These are phyloP conservation scores for Vanacampus margaritifer DNA, from an alignment of 2,113 vertebrate species.

Conservation along the genomic window DNA sequence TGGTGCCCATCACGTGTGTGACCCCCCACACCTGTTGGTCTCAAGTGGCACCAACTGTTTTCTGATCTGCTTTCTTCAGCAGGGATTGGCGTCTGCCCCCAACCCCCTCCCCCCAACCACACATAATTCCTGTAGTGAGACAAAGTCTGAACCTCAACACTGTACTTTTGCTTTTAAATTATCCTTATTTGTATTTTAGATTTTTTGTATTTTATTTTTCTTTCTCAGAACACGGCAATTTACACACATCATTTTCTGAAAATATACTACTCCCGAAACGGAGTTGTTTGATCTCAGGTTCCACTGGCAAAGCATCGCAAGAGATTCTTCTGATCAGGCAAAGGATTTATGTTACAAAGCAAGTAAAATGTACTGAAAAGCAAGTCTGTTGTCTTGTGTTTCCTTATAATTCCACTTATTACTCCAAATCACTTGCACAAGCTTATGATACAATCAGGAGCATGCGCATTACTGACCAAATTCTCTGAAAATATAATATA, in stretches of 20 bases:
- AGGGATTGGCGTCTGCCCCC: constrained; percentile 49
- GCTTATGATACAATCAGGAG: too few relatives aligned
- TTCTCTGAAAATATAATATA: too few relatives aligned
- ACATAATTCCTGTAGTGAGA: constrained; percentile 53
- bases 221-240: constrained; percentile 54
- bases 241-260: constrained; percentile 61
- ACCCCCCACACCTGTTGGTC: constrained; percentile 33
- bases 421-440: neutral
- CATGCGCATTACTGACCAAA: too few relatives aligned
- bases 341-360: constrained; percentile 73
- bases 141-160: constrained; percentile 62
- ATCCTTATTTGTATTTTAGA: constrained; percentile 53
- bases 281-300: constrained; percentile 79
- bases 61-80: constrained; percentile 47
- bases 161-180: constrained; percentile 52
- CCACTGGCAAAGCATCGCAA: constrained; percentile 71
- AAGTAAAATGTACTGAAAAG: constrained; percentile 73
- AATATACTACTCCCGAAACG: constrained; percentile 66
- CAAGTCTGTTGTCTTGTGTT: constrained; percentile 29
- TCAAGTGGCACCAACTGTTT: constrained; percentile 55
- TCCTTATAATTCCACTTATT: neutral
- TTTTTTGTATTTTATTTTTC: constrained; percentile 21
- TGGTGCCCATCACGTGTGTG: constrained; percentile 20
- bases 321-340: constrained; percentile 66
- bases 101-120: constrained; percentile 46